Percentiles rank a stretch among this genome's conserved stretches.
phyloP scores from a whole-genome alignment of 1,140 invertebrate species.

The Eufriesea mexicana region DNA sequence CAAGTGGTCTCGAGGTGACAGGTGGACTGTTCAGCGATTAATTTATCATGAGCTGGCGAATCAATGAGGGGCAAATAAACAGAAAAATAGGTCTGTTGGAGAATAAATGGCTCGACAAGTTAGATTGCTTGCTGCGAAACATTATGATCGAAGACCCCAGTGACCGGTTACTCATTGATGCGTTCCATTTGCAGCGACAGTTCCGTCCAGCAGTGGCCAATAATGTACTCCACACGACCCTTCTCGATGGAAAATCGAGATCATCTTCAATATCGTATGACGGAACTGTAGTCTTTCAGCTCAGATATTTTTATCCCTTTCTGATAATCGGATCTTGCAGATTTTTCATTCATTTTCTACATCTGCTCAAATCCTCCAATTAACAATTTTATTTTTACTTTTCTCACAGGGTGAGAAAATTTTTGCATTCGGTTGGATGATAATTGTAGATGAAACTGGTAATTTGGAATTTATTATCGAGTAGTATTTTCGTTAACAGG shows the following conservation, averaged over 20 bases:
- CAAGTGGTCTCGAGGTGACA: background rate
- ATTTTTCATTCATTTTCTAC: too few relatives aligned
- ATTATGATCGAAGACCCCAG: background rate
- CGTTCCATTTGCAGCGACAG: background rate
- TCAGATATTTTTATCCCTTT: too few relatives aligned
- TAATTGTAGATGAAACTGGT: too few relatives aligned
- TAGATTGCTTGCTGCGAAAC: background rate
- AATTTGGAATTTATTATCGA: too few relatives aligned
- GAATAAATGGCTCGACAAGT: background rate
- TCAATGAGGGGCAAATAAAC: background rate
- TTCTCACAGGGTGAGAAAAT: too few relatives aligned
- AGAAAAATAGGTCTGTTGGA: background rate
- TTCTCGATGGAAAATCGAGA: background rate
- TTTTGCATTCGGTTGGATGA: too few relatives aligned
- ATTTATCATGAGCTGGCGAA: background rate
- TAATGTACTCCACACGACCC: background rate
- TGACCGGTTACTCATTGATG: slow-evolving; percentile 3
- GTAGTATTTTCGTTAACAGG: too few relatives aligned
- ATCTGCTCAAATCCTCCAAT: too few relatives aligned
- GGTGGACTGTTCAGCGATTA: background rate
- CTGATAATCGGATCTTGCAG: too few relatives aligned
- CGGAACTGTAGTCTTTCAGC: too few relatives aligned
- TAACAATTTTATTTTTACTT: too few relatives aligned
- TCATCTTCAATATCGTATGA: background rate
- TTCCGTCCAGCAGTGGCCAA: background rate